Percentiles rank a stretch among this genome's conserved stretches.
Evolutionary conservation across 1,140 invertebrate genomes (phyloP).

Genomic region (Anthonomus grandis): DNA sequence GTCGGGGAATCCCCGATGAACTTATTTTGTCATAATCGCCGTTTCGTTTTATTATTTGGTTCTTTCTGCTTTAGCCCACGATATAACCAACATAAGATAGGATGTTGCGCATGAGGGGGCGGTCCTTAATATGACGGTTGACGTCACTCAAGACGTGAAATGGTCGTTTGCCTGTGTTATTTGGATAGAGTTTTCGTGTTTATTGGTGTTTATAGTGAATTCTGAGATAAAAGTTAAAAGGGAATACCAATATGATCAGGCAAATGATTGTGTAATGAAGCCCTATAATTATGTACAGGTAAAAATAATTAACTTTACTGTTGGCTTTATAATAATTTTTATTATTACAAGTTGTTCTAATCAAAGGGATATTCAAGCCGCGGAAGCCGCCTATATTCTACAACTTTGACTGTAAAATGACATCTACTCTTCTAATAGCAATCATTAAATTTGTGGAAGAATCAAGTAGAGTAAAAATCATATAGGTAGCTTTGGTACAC

Average conservation of each 20-base stretch:
- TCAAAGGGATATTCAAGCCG: slow-evolving; percentile 26
- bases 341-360: too few species aligned
- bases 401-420: slow-evolving; percentile 39
- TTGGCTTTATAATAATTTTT: too few species aligned
- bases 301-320: too few species aligned
- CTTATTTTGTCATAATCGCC: too few species aligned
- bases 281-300: slow-evolving; percentile 16
- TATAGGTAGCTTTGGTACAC: too few species aligned
- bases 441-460: slow-evolving; percentile 13
- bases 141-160: neutral
- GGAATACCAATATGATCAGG: slow-evolving; percentile 17
- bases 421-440: slow-evolving; percentile 4
- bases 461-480: too few species aligned
- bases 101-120: neutral
- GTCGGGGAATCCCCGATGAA: too few species aligned
- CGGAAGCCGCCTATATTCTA: slow-evolving; percentile 46
- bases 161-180: too few species aligned
- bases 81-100: neutral
- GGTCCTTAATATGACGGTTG: neutral
- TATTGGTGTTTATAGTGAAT: neutral
- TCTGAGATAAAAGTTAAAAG: slow-evolving; percentile 20
- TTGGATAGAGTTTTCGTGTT: too few species aligned
- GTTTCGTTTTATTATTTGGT: too few species aligned
- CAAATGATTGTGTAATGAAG: slow-evolving; percentile 16
- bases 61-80: too few species aligned